Evolutionary conservation across 2,113 vertebrate genomes (phyloP).

Genomic region (Lethenteron reissneri): DNA sequence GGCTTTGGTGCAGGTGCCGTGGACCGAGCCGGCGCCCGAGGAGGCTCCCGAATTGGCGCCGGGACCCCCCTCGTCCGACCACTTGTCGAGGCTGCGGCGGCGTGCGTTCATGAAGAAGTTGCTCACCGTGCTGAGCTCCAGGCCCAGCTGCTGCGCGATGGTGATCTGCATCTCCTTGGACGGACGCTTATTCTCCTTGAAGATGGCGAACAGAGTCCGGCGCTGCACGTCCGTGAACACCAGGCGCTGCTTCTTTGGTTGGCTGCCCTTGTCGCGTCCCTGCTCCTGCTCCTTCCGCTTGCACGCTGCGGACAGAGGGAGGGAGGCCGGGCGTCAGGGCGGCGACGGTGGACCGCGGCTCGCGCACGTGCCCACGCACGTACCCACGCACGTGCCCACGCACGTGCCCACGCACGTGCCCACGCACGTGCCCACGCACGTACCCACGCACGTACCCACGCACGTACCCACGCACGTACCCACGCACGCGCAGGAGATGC

Average conservation of each 20-base stretch:
- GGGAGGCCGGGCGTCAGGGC: not conserved
- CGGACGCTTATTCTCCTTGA: conserved; percentile 98
- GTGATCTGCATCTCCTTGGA: conserved; percentile 98
- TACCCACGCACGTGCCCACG: too few relatives aligned
- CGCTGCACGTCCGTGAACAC: conserved; percentile 98
- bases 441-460: too few relatives aligned
- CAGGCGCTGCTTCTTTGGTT: conserved; percentile 76
- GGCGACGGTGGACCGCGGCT: not conserved
- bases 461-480: too few relatives aligned
- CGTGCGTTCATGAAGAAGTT: conserved; percentile 99
- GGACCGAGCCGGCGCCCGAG: conserved; percentile 45
- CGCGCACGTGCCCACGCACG: too few relatives aligned
- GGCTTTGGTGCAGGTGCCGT: conserved; percentile 96
- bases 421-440: too few relatives aligned
- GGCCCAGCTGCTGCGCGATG: conserved; percentile 92
- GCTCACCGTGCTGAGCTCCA: conserved; percentile 94
- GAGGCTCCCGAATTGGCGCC: conserved; percentile 30
- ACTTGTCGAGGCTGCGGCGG: conserved; percentile 90
- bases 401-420: too few relatives aligned
- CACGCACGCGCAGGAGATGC: too few relatives aligned
- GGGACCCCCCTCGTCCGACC: conserved; percentile 59
- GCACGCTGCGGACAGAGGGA: conserved; percentile 38
- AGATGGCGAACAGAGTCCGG: conserved; percentile 95
- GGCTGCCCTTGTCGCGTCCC: conserved; percentile 56
- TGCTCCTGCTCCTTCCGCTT: conserved; percentile 96